Base-by-base conservation (phyloP, 2,888 invertebrate genomes). In the Chrysolina americana region DNA sequence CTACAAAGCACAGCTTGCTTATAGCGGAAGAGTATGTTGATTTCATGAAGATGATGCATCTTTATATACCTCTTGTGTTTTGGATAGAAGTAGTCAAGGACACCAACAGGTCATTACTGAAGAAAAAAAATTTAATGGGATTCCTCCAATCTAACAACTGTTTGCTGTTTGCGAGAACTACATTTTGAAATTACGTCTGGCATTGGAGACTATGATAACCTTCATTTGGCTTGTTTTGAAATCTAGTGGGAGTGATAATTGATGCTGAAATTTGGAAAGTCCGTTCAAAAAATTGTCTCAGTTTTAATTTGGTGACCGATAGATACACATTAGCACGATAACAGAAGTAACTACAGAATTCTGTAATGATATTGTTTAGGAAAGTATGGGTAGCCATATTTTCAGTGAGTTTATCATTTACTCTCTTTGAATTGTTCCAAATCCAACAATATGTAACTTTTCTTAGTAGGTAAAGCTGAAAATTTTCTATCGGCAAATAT, bases 21-120 rank as follows among this genome's bases (percentile, higher is more conserved):
- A 11, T 1, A 59, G 15, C 2, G 15, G 15, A 21, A 21, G 21
- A 53, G 8, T 53, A 53, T 21, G 13, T 13, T 53, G 53, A 21
- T 19, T 23, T 21, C 3, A 11, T 0, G 19, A 28, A 23, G 23
- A 59, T n/a, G 28, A 59, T 59, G 15, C 6, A 28, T 59, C 59
- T 59, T 59, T 59, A 59, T 59, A 59, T 59, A 59, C 59, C 11
- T 59, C 50, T 59, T 36, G n/a, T 59, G 59, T n/a, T 28, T 59
- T 59, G 59, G 17, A 59, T 36, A 13, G 4, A n/a, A 59, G 9
- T 23, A 28, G 28, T 59, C 59, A 59, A 59, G 59, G 59, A 59
- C 28, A 36, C 8, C 15, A 3, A 17, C 28, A 9, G 28, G 13
- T 21, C 53, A 21, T 53, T 23, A 13, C 36, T 59, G 59, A 59